Conservation (phyloP, 1,140 invertebrate genomes). For the Hetaerina americana region DNA sequence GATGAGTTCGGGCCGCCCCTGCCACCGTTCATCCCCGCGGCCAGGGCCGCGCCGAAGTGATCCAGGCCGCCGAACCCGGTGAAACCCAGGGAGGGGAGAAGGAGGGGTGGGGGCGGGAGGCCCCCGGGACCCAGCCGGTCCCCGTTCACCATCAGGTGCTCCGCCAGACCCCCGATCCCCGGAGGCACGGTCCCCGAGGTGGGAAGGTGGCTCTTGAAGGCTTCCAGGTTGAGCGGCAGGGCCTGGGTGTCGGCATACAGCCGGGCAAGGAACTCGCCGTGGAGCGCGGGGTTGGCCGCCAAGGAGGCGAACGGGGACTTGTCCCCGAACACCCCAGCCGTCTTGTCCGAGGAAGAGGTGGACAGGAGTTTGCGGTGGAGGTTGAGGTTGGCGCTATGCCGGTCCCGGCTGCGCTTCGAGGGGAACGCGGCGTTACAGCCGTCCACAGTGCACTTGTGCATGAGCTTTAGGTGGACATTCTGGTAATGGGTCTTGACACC, state of each 20-base stretch:
- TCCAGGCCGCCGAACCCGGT: constrained; percentile 31
- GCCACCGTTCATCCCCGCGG: constrained; percentile 13
- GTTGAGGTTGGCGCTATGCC: constrained; percentile 85
- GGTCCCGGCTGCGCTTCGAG: constrained; percentile 83
- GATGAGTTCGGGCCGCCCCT: constrained; percentile 17
- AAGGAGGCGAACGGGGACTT: constrained; percentile 33
- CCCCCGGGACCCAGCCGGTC: constrained; percentile 26
- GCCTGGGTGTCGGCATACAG: constrained; percentile 59
- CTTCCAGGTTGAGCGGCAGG: constrained; percentile 39
- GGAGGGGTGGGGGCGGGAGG: constrained; percentile 29
- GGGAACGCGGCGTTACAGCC: constrained; percentile 93
- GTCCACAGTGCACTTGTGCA: constrained; percentile 91
- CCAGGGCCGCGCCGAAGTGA: neutral
- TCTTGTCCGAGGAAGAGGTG: constrained; percentile 45
- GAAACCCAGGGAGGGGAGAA: constrained; percentile 23
- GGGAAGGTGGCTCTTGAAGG: constrained; percentile 32
- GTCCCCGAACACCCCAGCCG: constrained; percentile 23
- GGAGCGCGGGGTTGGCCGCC: constrained; percentile 35
- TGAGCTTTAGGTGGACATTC: constrained; percentile 88
- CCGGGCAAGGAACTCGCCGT: constrained; percentile 68
- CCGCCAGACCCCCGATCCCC: constrained; percentile 24
- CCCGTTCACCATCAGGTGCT: constrained; percentile 29
- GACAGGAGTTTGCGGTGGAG: constrained; percentile 78
- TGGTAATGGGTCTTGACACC: constrained; percentile 93
- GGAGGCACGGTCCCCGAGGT: constrained; percentile 20